Evolutionary conservation across 2,113 vertebrate species (phyloP).

Genomic region (Scolopax mira): DNA sequence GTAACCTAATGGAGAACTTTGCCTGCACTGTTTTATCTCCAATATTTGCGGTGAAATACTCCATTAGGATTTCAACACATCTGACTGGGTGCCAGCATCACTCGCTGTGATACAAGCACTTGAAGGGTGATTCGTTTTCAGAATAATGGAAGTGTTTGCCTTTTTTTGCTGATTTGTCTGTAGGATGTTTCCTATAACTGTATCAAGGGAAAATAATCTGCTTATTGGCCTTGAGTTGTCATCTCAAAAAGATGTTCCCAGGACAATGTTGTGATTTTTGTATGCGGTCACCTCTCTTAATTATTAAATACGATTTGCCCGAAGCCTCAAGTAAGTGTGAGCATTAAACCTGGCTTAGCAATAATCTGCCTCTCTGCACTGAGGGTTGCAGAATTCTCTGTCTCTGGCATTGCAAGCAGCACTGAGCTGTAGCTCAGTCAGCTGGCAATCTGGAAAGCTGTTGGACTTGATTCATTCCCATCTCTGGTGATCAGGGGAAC

Average conservation of each 20-base stretch:
- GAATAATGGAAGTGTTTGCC: neutral
- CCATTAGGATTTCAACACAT: neutral
- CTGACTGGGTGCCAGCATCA: neutral
- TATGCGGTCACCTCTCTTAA: neutral
- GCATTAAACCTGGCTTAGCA: neutral
- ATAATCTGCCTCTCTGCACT: neutral
- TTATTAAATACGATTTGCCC: neutral
- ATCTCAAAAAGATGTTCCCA: neutral
- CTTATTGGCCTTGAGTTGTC: neutral
- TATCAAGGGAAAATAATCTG: neutral
- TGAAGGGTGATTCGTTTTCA: neutral
- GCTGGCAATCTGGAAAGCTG: conserved; percentile 20
- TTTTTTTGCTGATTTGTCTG: neutral
- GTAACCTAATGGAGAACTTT: neutral
- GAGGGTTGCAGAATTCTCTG: neutral
- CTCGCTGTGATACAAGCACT: neutral
- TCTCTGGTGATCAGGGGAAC: neutral
- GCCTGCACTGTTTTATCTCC: neutral
- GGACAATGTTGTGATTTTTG: neutral
- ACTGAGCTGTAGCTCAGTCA: neutral
- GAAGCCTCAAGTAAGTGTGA: neutral
- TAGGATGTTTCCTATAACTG: neutral
- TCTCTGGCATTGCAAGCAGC: neutral
- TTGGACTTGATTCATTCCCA: neutral
- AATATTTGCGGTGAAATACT: neutral